Evolutionary conservation across 2,888 invertebrate species (phyloP), one percentile per base, ranked within the genome.

Genomic region (Melanchra persicariae): DNA sequence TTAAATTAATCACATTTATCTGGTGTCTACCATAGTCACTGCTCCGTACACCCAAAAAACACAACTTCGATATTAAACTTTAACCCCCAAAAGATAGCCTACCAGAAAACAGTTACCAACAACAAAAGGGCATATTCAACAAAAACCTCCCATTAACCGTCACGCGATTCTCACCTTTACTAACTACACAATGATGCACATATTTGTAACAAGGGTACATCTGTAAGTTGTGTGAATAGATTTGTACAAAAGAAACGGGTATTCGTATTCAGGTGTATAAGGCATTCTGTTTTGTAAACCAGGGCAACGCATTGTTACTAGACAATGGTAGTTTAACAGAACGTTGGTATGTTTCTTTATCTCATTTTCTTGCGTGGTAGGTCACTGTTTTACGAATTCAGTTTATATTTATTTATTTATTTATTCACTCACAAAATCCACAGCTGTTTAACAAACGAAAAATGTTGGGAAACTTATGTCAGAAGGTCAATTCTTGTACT

Each of bases 121-220:
- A 77, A 85, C 78, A 73, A 78, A 75, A 70, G 71, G 43, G 7
- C 62, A 54, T 54, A 62, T 51, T 62, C 0, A 34, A 64, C 74
- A 79, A 79, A 74, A 72, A 66, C 30, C 49, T n/a, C 9, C 58
- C 79, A 86, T 86, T 81, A 84, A 66, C 76, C 60, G 74, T 74
- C 85, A 85, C 85, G 85, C 85, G 61, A 85, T 83, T 73, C 70
- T 47, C 81, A 57, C 70, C 71, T 85, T 86, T 83, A 76, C 40
- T 45, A 58, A 73, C 52, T 52, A 52, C 51, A 86, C 80, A 86
- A 84, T 82, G 66, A 69, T 66, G 70, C 59, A 76, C 85, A 85
- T 78, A 81, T 85, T 84, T 66, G 75, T 81, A 74, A 67, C 71
- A 66, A 74, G 64, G 52, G 65, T 60, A 64, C 82, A 86, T 84